Evolutionary conservation across 2,113 vertebrate genomes (phyloP), one percentile per base, ranked within the genome.

Genomic region (Acinonyx jubatus): DNA sequence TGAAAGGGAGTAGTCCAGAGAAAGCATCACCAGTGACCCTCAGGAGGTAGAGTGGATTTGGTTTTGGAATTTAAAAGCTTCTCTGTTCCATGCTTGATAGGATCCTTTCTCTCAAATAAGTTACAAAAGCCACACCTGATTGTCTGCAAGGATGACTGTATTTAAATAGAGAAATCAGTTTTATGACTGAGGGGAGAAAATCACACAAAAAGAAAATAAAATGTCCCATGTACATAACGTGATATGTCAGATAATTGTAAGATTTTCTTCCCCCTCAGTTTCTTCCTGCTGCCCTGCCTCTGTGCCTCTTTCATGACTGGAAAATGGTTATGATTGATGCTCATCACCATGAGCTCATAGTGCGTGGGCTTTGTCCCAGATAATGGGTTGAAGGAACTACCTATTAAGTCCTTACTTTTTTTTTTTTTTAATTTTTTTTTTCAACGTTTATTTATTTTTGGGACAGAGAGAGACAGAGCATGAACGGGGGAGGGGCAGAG

Each of bases 111-210:
- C 65, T 29, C 15, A 71, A 79, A 78, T 36, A 74, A 48, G 78
- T 69, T 92, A 38, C 1, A 83, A 96, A 96, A 93, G 88, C 36
- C 23, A 79, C 38, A 86, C 61, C 41, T 25, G 9, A 16, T 57
- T 93, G 15, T 69, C 86, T 93, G 96, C 68, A 91, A 89, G 86
- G 66, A 89, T 88, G 29, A 25, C 21, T 63, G 38, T 36, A 13
- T 79, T 97, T 95, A 86, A 79, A 74, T 19, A 87, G 69, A 96
- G 84, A 95, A 92, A 52, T 68, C 16, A 12, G 13, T 87, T 96
- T 92, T 87, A 71, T 97, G 89, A 80, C 79, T 80, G 50, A 92
- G 41, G 52, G 27, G 73, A 92, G 66, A 93, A 86, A 69, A 83
- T 91, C 79, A 71, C 50, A 73, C 63, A 79, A 55, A 87, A 71